Evolutionary conservation across 2,888 invertebrate genomes (phyloP), one percentile per base, ranked within the genome.

Genomic region (Dynastes grantii): DNA sequence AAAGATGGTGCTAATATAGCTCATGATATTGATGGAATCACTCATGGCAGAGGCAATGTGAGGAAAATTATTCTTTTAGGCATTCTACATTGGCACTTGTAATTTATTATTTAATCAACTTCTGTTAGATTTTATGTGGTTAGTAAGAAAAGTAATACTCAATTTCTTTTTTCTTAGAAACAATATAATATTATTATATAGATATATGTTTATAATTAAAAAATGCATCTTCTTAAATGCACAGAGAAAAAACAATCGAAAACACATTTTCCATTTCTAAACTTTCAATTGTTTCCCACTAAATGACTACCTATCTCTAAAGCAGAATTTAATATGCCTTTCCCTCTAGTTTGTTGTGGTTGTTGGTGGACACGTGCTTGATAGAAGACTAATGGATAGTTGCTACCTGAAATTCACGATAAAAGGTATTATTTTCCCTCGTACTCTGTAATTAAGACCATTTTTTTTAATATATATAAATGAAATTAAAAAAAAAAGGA

Each of bases 251-350:
- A 53, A 22, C 16, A 22, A 16, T 58, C 22, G 55, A 58, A 22
- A 16, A n/a, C 6, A 58, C 55, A 58, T 58, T 58, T 58, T 58
- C 32, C 32, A 37, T 58, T 58, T 58, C 16, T 5, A 58, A 16
- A 22, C 8, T 0, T 58, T 63, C 13, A 63, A 13, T 32, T 63
- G 22, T 75, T 58, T 63, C 73, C 61, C 40, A 61, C 45, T 75
- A 75, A 45, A n/a, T 58, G 9, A 75, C 61, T 75, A 61, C 73
- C 73, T 45, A 61, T 75, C 16, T 75, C 73, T 63, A 75, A 61
- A 63, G 73, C 73, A 37, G 40, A 75, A 45, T 27, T 63, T 27
- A 75, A 29, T 45, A 75, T 6, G 11, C 73, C 61, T 61, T 22
- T 51, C 49, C 61, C 11, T 49, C 45, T 63, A 22, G 11, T 75